Evolutionary conservation across 2,113 vertebrate genomes (phyloP).

Genomic region (Hymenochirus boettgeri): DNA sequence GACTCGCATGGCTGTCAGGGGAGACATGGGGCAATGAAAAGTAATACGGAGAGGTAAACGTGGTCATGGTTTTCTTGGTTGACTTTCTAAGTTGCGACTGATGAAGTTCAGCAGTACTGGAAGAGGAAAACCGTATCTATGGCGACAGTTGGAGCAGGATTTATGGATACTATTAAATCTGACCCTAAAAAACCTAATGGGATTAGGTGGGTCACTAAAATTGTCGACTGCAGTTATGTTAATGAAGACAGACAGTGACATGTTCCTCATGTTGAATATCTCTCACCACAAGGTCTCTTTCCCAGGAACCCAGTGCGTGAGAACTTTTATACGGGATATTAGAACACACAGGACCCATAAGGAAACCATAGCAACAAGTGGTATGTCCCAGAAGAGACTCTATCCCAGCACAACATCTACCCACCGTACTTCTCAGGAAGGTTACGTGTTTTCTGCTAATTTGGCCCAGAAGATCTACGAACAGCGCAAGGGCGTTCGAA

Average conservation of each 20-base stretch:
- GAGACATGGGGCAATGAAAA: slow-evolving; percentile 30
- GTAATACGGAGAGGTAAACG: slow-evolving; percentile 9
- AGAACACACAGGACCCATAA: neutral
- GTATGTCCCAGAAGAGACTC: slow-evolving; percentile 33
- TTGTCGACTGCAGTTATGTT: slow-evolving; percentile 32
- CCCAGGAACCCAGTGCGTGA: slow-evolving; percentile 14
- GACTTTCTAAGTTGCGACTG: neutral
- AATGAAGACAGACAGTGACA: slow-evolving; percentile 37
- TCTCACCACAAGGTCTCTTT: slow-evolving; percentile 34
- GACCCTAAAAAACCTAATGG: slow-evolving; percentile 42
- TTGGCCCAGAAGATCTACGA: slow-evolving; percentile 38
- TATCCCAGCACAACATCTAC: slow-evolving; percentile 19
- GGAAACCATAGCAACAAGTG: neutral
- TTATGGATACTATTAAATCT: slow-evolving; percentile 44
- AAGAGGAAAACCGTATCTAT: slow-evolving; percentile 5
- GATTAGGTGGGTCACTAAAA: slow-evolving; percentile 21
- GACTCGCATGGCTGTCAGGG: slow-evolving; percentile 6
- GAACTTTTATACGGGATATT: slow-evolving; percentile 38
- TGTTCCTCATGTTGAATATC: slow-evolving; percentile 38
- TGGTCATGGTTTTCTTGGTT: slow-evolving; percentile 26
- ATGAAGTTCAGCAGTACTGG: neutral
- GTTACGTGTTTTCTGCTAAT: slow-evolving; percentile 33
- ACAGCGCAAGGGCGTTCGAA: neutral
- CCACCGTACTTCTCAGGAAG: slow-evolving; percentile 44
- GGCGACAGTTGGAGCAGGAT: slow-evolving; percentile 36